Evolutionary conservation across 2,888 invertebrate genomes (phyloP).

Genomic region (Callimorpha dominula): DNA sequence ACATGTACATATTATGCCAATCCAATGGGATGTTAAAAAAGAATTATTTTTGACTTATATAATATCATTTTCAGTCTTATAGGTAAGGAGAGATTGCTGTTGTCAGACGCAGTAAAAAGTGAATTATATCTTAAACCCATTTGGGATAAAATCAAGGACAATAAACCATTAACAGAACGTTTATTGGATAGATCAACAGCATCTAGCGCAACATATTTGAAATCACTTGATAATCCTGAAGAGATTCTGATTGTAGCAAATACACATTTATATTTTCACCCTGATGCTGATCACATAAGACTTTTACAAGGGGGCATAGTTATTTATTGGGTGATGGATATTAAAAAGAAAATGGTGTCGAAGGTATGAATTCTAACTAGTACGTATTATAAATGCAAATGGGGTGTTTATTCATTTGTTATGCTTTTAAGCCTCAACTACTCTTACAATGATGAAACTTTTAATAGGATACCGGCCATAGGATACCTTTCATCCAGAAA

Average conservation of each 20-base stretch:
- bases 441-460: too few relatives aligned
- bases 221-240: conserved; percentile 84
- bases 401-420: not conserved
- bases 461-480: too few relatives aligned
- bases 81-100: conserved; percentile 83
- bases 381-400: not conserved
- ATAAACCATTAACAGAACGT: conserved; percentile 85
- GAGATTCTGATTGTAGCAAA: conserved; percentile 91
- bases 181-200: conserved; percentile 90
- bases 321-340: conserved; percentile 89
- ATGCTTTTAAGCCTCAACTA: too few relatives aligned
- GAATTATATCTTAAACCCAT: conserved; percentile 84
- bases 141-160: conserved; percentile 88
- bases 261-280: conserved; percentile 97
- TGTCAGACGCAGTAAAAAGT: conserved; percentile 87
- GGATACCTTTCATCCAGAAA: too few relatives aligned
- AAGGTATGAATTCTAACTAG: conserved; percentile 57
- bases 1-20: not conserved
- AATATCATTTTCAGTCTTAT: conserved; percentile 73
- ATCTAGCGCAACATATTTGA: conserved; percentile 87
- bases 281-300: conserved; percentile 95
- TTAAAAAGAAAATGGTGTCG: conserved; percentile 74
- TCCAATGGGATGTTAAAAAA: too few relatives aligned
- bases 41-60: not conserved
- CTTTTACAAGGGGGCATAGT: conserved; percentile 93